Conservation (phyloP, 2,113 vertebrate species). For the Peucedramus taeniatus region DNA sequence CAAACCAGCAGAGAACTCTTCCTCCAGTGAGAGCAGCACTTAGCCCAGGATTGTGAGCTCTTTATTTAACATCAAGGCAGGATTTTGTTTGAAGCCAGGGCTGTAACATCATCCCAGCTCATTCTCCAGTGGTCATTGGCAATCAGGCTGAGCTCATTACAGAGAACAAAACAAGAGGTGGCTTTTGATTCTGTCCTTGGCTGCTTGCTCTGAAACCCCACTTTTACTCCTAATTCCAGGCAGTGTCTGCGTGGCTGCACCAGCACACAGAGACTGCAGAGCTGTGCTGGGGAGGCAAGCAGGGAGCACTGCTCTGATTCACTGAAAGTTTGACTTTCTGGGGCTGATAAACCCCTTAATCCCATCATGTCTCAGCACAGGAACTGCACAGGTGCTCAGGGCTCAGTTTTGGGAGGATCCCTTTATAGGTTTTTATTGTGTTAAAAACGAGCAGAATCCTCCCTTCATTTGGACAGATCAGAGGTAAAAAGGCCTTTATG, state of each 20-base stretch:
- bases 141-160: not conserved
- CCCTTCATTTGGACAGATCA: not conserved
- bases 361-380: not conserved
- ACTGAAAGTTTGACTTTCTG: not conserved
- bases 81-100: slow-evolving; percentile 8
- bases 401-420: not conserved
- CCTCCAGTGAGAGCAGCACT: not conserved
- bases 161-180: not conserved
- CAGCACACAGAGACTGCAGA: not conserved
- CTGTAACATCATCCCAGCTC: not conserved
- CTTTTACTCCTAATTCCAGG: not conserved
- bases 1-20: not conserved
- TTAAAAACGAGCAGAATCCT: not conserved
- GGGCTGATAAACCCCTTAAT: not conserved
- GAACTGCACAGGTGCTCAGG: not conserved
- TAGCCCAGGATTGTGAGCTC: not conserved
- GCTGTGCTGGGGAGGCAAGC: not conserved
- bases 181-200: not conserved
- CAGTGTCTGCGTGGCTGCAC: not conserved
- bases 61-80: slow-evolving; percentile 9
- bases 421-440: not conserved
- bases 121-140: not conserved
- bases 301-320: not conserved
- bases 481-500: slow-evolving; percentile 7
- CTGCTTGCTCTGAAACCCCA: not conserved